Conservation (phyloP, 2,888 invertebrate species). For the Zhuqinia jingwanae region DNA sequence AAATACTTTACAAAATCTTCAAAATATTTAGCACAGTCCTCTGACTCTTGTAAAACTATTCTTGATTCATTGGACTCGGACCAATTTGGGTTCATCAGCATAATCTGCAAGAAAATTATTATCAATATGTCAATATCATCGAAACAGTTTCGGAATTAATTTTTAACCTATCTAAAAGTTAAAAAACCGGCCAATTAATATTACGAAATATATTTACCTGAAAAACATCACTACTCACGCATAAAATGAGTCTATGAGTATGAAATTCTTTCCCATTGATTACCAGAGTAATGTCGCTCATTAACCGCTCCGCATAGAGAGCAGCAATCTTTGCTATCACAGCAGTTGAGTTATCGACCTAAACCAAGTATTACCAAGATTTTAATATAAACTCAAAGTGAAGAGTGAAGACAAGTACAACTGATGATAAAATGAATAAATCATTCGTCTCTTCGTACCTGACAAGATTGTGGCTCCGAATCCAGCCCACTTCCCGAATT, state of each 20-base stretch:
- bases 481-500: conserved; percentile 53
- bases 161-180: too few relatives aligned
- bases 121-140: too few relatives aligned
- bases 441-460: too few relatives aligned
- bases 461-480: conserved; percentile 67
- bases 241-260: conserved; percentile 94
- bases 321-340: conserved; percentile 91
- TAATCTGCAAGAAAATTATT: conserved; percentile 84
- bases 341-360: conserved; percentile 93
- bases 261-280: conserved; percentile 90
- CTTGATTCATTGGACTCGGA: conserved; percentile 92
- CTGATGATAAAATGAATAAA: too few relatives aligned
- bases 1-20: conserved; percentile 93
- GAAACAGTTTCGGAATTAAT: too few relatives aligned
- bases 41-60: conserved; percentile 92
- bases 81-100: conserved; percentile 97
- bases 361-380: too few relatives aligned
- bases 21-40: conserved; percentile 91
- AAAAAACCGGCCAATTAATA: too few relatives aligned
- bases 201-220: conserved; percentile 85
- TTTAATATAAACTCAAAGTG: neutral
- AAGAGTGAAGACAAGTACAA: neutral
- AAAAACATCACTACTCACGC: conserved; percentile 97
- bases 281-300: conserved; percentile 93
- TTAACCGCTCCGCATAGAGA: conserved; percentile 90